Conservation (phyloP, 2,888 invertebrate species). For the Drosophila kokeensis region DNA sequence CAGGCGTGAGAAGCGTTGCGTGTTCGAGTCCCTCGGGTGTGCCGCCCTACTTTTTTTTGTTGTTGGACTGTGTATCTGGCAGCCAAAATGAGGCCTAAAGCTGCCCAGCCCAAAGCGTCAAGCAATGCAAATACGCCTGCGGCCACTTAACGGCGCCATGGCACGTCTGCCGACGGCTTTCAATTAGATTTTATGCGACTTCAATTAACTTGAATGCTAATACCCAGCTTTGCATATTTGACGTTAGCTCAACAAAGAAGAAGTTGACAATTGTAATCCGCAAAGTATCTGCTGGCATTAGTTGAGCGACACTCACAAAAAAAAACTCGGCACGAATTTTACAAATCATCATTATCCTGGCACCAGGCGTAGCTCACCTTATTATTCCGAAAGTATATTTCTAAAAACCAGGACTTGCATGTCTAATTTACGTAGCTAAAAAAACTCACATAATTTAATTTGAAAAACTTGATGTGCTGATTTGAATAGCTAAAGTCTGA, state of each 20-base stretch:
- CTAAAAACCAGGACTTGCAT: neutral
- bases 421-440: neutral
- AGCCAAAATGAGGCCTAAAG: conserved; percentile 30
- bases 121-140: conserved; percentile 69
- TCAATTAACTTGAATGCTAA: conserved; percentile 46
- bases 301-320: neutral
- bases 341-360: neutral
- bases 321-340: neutral
- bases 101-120: conserved; percentile 35
- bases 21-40: conserved; percentile 49
- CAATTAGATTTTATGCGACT: conserved; percentile 56
- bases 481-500: neutral
- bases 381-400: neutral
- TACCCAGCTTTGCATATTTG: conserved; percentile 33
- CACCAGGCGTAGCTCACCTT: neutral
- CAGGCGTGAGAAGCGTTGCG: conserved; percentile 40
- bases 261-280: neutral
- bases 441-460: neutral
- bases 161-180: conserved; percentile 36
- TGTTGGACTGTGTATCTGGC: conserved; percentile 7
- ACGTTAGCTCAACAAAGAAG: conserved; percentile 7
- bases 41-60: conserved; percentile 8
- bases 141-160: conserved; percentile 62
- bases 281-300: neutral
- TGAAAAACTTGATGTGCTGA: neutral